Evolutionary conservation across 2,113 vertebrate genomes (phyloP).

Genomic region (Callipepla squamata): DNA sequence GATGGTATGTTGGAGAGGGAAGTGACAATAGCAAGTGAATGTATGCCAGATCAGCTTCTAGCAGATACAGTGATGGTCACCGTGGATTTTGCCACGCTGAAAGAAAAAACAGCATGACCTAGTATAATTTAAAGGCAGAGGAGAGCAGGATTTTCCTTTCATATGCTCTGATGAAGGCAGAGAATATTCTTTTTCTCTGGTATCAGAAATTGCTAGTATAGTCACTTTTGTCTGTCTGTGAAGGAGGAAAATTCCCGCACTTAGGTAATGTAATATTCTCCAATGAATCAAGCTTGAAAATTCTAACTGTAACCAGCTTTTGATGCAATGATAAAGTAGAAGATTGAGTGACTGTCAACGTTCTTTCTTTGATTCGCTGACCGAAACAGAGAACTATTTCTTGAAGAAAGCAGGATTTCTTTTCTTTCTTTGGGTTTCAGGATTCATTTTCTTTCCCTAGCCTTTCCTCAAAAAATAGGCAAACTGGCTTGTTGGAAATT

Average conservation of each 20-base stretch:
- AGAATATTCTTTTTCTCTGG: neutral
- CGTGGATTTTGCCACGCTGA: slow-evolving; percentile 20
- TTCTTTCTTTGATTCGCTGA: neutral
- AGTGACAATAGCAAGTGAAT: slow-evolving; percentile 51
- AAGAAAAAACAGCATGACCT: neutral
- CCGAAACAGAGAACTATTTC: neutral
- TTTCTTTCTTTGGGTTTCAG: neutral
- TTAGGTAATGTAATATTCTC: neutral
- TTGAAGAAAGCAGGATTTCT: neutral
- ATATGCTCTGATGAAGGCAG: accelerated
- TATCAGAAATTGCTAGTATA: neutral
- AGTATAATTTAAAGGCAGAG: neutral
- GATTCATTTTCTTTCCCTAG: neutral
- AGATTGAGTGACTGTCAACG: neutral
- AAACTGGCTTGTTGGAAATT: neutral
- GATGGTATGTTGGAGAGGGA: slow-evolving; percentile 50
- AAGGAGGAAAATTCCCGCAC: neutral
- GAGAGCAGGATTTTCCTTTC: neutral
- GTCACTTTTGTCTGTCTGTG: neutral
- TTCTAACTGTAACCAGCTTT: neutral
- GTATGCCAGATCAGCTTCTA: slow-evolving; percentile 31
- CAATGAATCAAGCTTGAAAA: neutral
- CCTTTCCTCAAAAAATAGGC: neutral
- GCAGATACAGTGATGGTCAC: slow-evolving; percentile 30
- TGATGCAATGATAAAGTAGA: neutral